Evolutionary conservation across 2,888 invertebrate species (phyloP).

Genomic region (Brachyptera putata): DNA sequence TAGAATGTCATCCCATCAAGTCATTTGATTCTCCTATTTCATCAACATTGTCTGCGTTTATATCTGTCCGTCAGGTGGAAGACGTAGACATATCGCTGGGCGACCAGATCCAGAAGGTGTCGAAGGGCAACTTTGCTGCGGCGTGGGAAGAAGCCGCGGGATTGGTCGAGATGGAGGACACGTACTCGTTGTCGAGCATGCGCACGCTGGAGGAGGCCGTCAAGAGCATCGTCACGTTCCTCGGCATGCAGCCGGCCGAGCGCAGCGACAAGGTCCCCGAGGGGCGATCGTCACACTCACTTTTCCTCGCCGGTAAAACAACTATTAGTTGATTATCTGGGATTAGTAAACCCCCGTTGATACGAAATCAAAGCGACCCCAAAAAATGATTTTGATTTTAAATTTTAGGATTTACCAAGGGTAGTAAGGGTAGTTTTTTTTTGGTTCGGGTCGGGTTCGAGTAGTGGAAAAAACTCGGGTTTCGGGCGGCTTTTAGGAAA

Average conservation of each 20-base stretch:
- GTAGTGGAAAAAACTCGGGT: no score
- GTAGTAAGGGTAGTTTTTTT: no score
- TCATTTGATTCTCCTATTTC: no score
- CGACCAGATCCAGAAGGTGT: constrained; percentile 78
- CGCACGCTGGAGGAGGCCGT: constrained; percentile 78
- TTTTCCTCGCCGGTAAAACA: constrained; percentile 67
- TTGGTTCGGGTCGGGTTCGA: no score
- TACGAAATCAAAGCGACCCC: no score
- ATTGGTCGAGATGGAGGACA: constrained; percentile 78
- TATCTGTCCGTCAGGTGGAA: no score
- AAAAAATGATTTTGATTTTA: no score
- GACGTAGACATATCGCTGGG: constrained; percentile 82
- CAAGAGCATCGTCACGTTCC: constrained; percentile 72
- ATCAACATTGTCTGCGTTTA: no score
- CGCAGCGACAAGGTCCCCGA: constrained; percentile 77
- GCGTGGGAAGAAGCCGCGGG: constrained; percentile 62
- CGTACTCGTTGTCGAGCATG: constrained; percentile 81
- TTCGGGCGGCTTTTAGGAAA: no score
- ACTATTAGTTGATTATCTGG: no score
- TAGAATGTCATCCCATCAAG: constrained; percentile 13
- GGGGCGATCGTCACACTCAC: constrained; percentile 75
- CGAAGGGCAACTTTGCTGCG: constrained; percentile 59
- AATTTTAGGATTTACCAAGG: no score
- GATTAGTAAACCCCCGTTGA: no score
- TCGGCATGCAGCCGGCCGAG: constrained; percentile 83